Evolutionary conservation across 35 echinoderm and acorn worm genomes (phyloP).

Genomic region (Strongylocentrotus purpuratus): DNA sequence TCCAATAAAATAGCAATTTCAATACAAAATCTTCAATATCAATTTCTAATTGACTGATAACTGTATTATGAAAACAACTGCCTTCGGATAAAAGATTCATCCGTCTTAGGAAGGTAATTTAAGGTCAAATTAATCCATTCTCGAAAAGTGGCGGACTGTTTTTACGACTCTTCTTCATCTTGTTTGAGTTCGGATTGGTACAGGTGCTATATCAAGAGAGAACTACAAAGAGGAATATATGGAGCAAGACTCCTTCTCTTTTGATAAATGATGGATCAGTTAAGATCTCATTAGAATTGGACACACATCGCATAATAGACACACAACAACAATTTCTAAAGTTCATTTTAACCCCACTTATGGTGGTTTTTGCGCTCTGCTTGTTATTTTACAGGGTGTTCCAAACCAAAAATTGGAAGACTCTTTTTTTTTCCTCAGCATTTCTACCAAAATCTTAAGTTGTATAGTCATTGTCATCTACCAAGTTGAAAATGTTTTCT

Average conservation of each 20-base stretch:
- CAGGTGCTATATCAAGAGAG: background rate
- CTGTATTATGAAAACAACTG: slow-evolving; percentile 11
- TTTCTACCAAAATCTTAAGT: too few species aligned
- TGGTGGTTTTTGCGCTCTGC: background rate
- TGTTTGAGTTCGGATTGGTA: background rate
- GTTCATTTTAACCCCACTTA: background rate
- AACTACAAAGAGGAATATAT: background rate
- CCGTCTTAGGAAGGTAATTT: slow-evolving; percentile 1
- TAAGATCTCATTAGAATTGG: background rate
- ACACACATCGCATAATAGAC: background rate
- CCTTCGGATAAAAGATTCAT: background rate
- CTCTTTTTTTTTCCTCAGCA: background rate
- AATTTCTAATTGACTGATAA: slow-evolving; percentile 14
- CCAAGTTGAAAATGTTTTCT: too few species aligned
- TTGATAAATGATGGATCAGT: background rate
- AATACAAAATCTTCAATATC: background rate
- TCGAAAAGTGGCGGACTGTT: background rate
- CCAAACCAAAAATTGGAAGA: background rate
- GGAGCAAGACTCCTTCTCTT: background rate
- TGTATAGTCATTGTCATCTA: too few species aligned
- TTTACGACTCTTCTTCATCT: background rate
- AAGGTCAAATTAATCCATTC: slow-evolving; percentile 12
- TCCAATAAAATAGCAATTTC: background rate
- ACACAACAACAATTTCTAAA: background rate
- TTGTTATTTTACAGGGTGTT: background rate